Conservation (phyloP, 2,113 vertebrate species). For the Cyrtonyx montezumae region DNA sequence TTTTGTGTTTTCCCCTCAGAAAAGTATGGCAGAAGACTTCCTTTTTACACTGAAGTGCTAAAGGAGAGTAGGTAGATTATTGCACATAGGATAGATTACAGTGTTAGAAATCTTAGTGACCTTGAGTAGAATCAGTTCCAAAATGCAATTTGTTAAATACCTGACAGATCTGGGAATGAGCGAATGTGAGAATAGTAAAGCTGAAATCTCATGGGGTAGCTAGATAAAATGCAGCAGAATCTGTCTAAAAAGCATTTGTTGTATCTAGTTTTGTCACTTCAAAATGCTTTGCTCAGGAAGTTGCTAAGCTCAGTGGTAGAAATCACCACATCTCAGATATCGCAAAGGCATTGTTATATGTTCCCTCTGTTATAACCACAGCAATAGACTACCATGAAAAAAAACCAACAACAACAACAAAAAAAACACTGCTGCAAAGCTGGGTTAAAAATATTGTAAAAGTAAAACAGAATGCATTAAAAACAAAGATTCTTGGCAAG, state of each 20-base stretch:
- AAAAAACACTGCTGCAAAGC: background rate
- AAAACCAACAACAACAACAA: too few relatives aligned
- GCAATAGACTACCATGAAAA: background rate
- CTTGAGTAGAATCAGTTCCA: conserved; percentile 53
- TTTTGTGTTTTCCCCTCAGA: background rate
- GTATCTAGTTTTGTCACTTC: conserved; percentile 43
- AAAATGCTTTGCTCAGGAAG: conserved; percentile 48
- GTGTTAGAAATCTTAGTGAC: conserved; percentile 34
- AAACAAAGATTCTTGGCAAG: background rate
- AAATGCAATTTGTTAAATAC: conserved; percentile 63
- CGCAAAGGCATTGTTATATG: conserved; percentile 1
- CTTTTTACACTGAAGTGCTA: background rate
- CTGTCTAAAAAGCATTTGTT: conserved; percentile 65
- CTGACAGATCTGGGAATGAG: conserved; percentile 37
- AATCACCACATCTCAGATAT: conserved; percentile 17
- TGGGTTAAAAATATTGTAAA: background rate
- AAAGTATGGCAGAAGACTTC: background rate
- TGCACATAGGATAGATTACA: background rate
- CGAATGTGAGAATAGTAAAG: conserved; percentile 46
- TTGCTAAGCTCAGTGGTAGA: background rate
- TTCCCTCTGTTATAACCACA: background rate
- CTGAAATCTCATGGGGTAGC: conserved; percentile 3
- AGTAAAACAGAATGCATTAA: background rate
- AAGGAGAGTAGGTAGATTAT: conserved; percentile 13
- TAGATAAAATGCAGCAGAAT: conserved; percentile 67